A percentile compares a stretch with the other conserved stretches of the same genome.
These are phyloP conservation scores for Melanocharis versteri DNA, from an alignment of 2,113 vertebrate species.

Conservation along the genomic window DNA sequence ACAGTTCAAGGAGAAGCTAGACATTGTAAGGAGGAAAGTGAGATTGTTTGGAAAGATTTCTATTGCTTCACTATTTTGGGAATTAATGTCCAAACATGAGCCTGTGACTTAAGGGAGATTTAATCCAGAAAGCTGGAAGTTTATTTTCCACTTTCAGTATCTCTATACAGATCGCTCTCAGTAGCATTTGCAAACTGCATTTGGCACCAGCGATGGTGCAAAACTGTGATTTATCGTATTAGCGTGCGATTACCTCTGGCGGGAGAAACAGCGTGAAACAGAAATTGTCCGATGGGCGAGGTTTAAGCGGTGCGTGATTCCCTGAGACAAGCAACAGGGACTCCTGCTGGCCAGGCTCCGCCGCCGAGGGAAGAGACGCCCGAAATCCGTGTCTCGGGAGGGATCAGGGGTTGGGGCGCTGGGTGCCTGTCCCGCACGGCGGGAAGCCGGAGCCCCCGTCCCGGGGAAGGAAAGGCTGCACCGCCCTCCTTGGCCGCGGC, in stretches of 20 bases:
- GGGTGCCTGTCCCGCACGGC: neutral
- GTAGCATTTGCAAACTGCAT: neutral
- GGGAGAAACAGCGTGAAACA: neutral
- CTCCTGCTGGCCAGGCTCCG: constrained; percentile 39
- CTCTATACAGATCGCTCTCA: neutral
- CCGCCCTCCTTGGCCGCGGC: accelerated
- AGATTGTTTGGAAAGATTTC: neutral
- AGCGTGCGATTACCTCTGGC: neutral
- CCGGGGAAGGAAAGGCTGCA: accelerated
- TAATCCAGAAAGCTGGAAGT: neutral
- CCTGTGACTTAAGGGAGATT: neutral
- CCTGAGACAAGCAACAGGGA: constrained; percentile 52
- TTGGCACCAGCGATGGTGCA: neutral
- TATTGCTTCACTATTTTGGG: neutral
- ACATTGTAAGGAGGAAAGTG: neutral
- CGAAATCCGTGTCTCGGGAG: accelerated
- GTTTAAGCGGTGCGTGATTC: neutral
- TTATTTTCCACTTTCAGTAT: neutral
- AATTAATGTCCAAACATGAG: neutral
- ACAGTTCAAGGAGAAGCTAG: neutral
- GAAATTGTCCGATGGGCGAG: neutral
- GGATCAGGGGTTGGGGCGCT: accelerated
- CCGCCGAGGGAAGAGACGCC: neutral
- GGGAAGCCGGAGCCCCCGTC: accelerated
- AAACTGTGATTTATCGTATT: neutral